Percentiles rank a stretch among this genome's conserved stretches.
Conservation (phyloP, 2,888 invertebrate species). For the Branchinecta sandiegonensis region DNA sequence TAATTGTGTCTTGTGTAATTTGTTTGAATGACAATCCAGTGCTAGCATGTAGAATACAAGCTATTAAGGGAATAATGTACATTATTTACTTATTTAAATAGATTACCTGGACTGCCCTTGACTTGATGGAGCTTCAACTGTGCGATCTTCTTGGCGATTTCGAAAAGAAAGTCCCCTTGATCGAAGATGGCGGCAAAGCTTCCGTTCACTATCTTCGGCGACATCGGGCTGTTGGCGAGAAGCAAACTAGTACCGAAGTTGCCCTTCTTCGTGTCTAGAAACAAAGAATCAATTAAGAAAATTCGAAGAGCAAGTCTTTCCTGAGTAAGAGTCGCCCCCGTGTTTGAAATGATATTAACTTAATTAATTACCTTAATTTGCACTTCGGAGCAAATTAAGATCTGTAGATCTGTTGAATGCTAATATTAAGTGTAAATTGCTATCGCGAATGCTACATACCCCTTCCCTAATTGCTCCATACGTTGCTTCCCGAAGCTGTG, state of each 20-base stretch:
- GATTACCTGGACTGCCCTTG: conserved; percentile 58
- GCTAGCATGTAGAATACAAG: too few relatives aligned
- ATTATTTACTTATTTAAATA: not conserved
- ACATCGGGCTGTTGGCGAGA: conserved; percentile 86
- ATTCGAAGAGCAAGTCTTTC: not conserved
- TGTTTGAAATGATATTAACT: too few relatives aligned
- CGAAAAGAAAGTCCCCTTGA: conserved; percentile 51
- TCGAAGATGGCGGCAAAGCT: conserved; percentile 85
- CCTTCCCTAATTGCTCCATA: not conserved
- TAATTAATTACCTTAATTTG: too few relatives aligned
- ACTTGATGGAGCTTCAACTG: conserved; percentile 50
- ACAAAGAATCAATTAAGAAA: not conserved
- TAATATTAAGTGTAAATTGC: not conserved
- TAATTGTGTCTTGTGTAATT: too few relatives aligned
- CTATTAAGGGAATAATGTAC: not conserved
- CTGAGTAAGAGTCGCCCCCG: too few relatives aligned
- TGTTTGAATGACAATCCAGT: too few relatives aligned
- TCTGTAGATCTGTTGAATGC: too few relatives aligned
- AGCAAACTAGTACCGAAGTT: conserved; percentile 85
- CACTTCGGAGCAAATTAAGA: too few relatives aligned
- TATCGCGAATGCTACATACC: not conserved
- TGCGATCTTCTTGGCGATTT: conserved; percentile 54
- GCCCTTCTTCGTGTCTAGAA: conserved; percentile 63
- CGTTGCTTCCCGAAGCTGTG: too few relatives aligned
- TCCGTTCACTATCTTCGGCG: conserved; percentile 88